Percentiles rank a stretch among this genome's conserved stretches.
Evolutionary conservation across 2,888 invertebrate genomes (phyloP).

Genomic region (Uloborus plumipes): DNA sequence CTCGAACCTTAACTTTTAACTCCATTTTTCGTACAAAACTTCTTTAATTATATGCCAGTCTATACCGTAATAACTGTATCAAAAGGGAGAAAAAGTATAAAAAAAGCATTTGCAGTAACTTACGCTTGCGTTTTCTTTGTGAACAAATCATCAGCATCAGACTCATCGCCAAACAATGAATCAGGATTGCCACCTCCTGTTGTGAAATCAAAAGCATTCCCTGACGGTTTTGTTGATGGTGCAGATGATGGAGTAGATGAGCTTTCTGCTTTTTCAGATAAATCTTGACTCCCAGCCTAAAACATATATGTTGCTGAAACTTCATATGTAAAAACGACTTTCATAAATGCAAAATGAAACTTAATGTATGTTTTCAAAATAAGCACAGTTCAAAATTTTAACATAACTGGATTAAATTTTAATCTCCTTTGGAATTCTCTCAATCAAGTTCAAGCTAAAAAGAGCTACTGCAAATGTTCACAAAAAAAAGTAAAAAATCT

Average conservation of each 20-base stretch:
- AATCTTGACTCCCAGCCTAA: constrained; percentile 16
- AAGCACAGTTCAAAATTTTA: no score
- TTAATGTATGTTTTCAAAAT: no score
- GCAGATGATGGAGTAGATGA: constrained; percentile 55
- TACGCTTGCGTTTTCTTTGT: constrained; percentile 23
- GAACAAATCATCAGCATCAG: constrained; percentile 60
- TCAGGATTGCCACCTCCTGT: constrained; percentile 22
- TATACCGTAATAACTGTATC: background rate
- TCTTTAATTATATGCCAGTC: background rate
- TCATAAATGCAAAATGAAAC: no score
- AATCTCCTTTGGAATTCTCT: no score
- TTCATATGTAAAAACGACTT: no score
- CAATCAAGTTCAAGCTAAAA: no score
- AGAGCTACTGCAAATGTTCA: no score
- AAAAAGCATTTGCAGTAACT: background rate
- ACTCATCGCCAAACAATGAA: constrained; percentile 53
- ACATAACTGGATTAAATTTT: no score
- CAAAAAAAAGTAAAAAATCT: no score
- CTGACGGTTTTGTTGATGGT: constrained; percentile 38
- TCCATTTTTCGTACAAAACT: no score
- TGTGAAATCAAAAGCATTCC: constrained; percentile 49
- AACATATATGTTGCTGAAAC: no score
- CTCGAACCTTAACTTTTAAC: no score
- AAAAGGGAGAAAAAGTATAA: background rate
- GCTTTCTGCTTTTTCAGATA: constrained; percentile 47